Evolutionary conservation across 2,888 invertebrate genomes (phyloP), one percentile per base, ranked within the genome.

Genomic region (Tricholauxania praeusta): DNA sequence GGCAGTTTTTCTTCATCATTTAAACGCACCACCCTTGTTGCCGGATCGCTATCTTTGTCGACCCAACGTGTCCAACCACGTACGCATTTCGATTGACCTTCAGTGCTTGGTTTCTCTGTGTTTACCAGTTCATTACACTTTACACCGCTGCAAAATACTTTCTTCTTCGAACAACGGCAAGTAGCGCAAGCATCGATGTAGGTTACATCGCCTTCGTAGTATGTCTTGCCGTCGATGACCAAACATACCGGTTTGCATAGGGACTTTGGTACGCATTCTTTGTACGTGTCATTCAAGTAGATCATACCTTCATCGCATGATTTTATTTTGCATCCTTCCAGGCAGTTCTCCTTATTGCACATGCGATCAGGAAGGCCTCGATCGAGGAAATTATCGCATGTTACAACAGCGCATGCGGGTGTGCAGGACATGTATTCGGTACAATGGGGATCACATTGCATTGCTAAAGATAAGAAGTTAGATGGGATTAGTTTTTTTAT

Each of bases 361-460:
- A 91, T 88, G 71, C 90, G 89, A 62, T 91, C 90, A 12, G 92
- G 85, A 51, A 92, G 90, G 7, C 88, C 89, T 81, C 92, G 92
- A 74, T 91, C 90, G 12, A 92, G 84, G 12, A 91, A 90, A 83
- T 95, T 96, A 79, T 96, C 95, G 82, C 97, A 97, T 0, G 95
- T 96, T 84, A 93, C 93, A 14, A 90, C 88, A 0, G 96, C 95
- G 80, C 97, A 97, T 3, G 95, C 90, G 0, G 94, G 90, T 17
- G 96, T 89, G 82, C 97, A 97, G 0, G 95, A 90, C 75, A 92
- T 92, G 88, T 96, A 97, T 71, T 90, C 90, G 1, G 94, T 91
- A 79, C 95, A 95, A 62, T 90, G 90, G 79, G 93, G 92, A 83
- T 96, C 95, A 81, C 97, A 97, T 86, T 97, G 96, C 89, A 96